Conservation (phyloP, 1,140 invertebrate species). For the Pogonomyrmex barbatus region DNA sequence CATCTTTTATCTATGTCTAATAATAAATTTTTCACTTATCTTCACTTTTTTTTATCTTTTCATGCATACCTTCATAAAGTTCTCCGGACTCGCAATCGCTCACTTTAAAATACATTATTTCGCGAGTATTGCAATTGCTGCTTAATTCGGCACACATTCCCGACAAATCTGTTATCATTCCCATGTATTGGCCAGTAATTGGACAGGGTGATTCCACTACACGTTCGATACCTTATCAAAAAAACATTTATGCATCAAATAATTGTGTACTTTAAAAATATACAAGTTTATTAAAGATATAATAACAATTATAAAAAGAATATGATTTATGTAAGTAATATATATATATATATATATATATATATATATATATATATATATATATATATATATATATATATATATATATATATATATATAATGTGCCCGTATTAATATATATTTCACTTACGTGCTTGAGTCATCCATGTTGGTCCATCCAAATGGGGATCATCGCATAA, state of each 20-base stretch:
- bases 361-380: no score
- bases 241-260: slow-evolving; percentile 43
- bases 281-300: background rate
- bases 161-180: slow-evolving; percentile 89
- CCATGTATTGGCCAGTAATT: slow-evolving; percentile 90
- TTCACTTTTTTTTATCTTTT: background rate
- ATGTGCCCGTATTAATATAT: background rate
- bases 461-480: slow-evolving; percentile 87
- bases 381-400: no score
- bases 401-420: no score
- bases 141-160: slow-evolving; percentile 90
- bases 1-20: slow-evolving; percentile 34
- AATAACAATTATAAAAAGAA: background rate
- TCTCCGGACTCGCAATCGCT: slow-evolving; percentile 88
- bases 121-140: slow-evolving; percentile 90
- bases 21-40: background rate
- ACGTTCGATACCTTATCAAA: slow-evolving; percentile 85
- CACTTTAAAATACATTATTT: slow-evolving; percentile 91
- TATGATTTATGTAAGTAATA: background rate
- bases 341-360: no score
- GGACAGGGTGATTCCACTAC: slow-evolving; percentile 88
- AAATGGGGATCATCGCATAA: slow-evolving; percentile 84
- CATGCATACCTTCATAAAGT: slow-evolving; percentile 88
- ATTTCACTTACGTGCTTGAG: slow-evolving; percentile 88
- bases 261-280: slow-evolving; percentile 5